Conservation (phyloP, 2,797 vertebrate genomes). For the Xenopus petersii region DNA sequence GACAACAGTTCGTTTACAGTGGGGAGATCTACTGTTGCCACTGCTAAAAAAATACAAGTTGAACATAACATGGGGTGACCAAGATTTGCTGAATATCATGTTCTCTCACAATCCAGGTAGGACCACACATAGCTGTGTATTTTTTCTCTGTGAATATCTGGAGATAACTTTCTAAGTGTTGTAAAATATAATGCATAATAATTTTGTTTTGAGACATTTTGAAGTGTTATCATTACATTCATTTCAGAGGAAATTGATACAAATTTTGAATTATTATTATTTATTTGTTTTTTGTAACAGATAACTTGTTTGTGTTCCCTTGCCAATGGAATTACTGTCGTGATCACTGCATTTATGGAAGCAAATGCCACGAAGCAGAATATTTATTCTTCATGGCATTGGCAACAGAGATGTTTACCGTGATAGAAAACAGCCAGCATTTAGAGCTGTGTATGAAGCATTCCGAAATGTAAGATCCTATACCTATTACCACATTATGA, state of each 20-base stretch:
- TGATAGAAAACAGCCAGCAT: slow-evolving; percentile 89
- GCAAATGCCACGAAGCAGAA: slow-evolving; percentile 87
- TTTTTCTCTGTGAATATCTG: too few relatives aligned
- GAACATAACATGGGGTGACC: slow-evolving; percentile 97
- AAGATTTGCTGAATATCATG: slow-evolving; percentile 93
- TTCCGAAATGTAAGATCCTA: slow-evolving; percentile 77
- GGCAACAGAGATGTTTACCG: slow-evolving; percentile 96
- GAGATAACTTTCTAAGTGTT: too few relatives aligned
- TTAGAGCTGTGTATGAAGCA: slow-evolving; percentile 85
- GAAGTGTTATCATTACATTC: too few relatives aligned
- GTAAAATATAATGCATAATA: too few relatives aligned
- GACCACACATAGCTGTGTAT: not conserved
- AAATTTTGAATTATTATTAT: too few relatives aligned
- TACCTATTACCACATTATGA: too few relatives aligned
- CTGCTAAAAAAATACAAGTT: slow-evolving; percentile 93
- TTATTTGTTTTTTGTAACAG: slow-evolving; percentile 58
- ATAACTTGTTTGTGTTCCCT: slow-evolving; percentile 87
- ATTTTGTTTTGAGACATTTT: too few relatives aligned
- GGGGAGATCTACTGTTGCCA: slow-evolving; percentile 90
- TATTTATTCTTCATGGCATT: slow-evolving; percentile 94
- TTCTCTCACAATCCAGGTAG: slow-evolving; percentile 94
- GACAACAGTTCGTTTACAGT: slow-evolving; percentile 76
- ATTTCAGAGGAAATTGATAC: too few relatives aligned
- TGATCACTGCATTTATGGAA: slow-evolving; percentile 95
- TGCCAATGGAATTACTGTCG: slow-evolving; percentile 98